A percentile compares a stretch with the other conserved stretches of the same genome.
phyloP scores from a whole-genome alignment of 2,113 vertebrate genomes.

The Monarcha castaneiventris region DNA sequence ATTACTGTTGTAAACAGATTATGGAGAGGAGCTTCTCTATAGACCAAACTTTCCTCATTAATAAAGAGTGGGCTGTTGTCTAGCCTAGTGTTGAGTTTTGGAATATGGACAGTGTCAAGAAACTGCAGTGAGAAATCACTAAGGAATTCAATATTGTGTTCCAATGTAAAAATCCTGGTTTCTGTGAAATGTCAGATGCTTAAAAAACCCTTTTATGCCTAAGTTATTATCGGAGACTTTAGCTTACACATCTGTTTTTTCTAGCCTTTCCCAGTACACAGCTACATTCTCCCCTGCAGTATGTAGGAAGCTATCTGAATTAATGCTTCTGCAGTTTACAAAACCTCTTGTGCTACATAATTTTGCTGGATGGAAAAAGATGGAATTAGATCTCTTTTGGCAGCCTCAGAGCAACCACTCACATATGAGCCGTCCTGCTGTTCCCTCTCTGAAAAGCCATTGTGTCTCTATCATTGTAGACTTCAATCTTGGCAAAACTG shows the following conservation, averaged over 20 bases:
- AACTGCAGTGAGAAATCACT: not conserved
- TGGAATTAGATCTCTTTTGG: slow-evolving; percentile 44
- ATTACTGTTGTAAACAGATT: not conserved
- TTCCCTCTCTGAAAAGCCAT: slow-evolving; percentile 33
- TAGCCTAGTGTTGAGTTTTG: not conserved
- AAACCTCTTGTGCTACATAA: slow-evolving; percentile 30
- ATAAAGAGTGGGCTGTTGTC: not conserved
- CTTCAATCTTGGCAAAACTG: slow-evolving; percentile 38
- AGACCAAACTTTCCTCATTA: not conserved
- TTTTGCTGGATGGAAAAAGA: slow-evolving; percentile 43
- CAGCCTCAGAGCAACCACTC: not conserved
- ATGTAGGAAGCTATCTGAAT: slow-evolving; percentile 39
- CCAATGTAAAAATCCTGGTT: not conserved
- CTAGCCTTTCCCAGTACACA: not conserved
- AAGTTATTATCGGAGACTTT: not conserved
- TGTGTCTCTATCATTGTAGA: slow-evolving; percentile 24
- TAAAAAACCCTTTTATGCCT: not conserved
- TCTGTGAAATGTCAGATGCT: not conserved
- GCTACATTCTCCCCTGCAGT: not conserved
- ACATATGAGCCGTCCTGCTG: slow-evolving; percentile 38
- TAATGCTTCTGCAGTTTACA: slow-evolving; percentile 34
- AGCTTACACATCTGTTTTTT: not conserved
- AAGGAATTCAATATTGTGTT: not conserved
- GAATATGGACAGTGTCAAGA: not conserved
- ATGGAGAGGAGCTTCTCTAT: not conserved